Conservation (phyloP, 2,888 invertebrate genomes). For the Ditylenchus weischeri region DNA sequence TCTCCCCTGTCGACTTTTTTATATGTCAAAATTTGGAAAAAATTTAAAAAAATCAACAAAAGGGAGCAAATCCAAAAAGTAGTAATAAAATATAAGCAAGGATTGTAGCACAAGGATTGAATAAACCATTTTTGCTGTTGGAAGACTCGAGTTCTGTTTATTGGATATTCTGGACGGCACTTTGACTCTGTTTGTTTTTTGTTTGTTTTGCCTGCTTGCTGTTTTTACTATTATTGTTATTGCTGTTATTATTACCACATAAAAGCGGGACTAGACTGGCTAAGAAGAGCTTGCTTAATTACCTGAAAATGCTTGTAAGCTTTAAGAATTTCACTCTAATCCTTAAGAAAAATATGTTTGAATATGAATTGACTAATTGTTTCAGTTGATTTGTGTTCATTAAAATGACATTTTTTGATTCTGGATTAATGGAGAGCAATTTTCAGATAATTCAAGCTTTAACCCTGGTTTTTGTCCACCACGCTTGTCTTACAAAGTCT, state of each 20-base stretch:
- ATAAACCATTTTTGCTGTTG: too few species aligned
- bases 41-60: too few species aligned
- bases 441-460: constrained; percentile 3
- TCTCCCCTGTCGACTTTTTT: too few species aligned
- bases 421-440: not conserved
- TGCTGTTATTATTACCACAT: not conserved
- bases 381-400: not conserved
- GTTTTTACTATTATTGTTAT: not conserved
- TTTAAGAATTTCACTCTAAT: constrained; percentile 1
- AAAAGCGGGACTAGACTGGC: constrained; percentile 9
- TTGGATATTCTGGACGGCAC: constrained; percentile 9
- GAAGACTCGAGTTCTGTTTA: not conserved
- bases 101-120: too few species aligned
- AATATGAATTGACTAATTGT: not conserved
- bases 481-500: not conserved
- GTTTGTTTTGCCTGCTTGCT: not conserved
- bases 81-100: too few species aligned
- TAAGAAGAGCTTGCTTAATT: not conserved
- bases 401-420: not conserved
- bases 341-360: not conserved
- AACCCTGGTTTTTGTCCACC: constrained; percentile 1
- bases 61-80: too few species aligned
- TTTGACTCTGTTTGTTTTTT: constrained; percentile 1
- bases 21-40: too few species aligned
- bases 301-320: not conserved